Evolutionary conservation across 1,140 invertebrate genomes (phyloP), one percentile per base, ranked within the genome.

Genomic region (Temnothorax nylanderi): DNA sequence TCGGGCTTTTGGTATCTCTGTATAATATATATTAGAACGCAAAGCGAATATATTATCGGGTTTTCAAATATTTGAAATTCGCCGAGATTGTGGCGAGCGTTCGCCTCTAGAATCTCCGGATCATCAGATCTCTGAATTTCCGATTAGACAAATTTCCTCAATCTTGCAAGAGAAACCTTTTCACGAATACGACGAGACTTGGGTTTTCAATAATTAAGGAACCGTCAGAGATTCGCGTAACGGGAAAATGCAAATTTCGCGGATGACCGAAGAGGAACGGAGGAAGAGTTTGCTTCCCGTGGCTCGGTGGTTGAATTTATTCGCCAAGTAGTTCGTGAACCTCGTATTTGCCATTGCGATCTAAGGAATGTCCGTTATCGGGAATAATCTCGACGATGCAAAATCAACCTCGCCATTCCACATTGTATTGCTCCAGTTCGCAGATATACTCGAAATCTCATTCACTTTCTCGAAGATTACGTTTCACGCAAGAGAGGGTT

Each of bases 161-260:
- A 81, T 71, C 49, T 81, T 81, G 54, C 34, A 81, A 26, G 47
- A 54, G 65, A 81, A 71, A 71, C 21, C 78, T 56, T 34, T 11
- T 65, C 76, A 34, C 34, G 65, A 34, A 81, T 81, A 72, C 78
- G 67, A 69, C 47, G 77, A 32, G 49, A 54, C 49, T 56, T 41
- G 65, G 47, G 32, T 56, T 51, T 56, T 72, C 49, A 81, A 81
- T 81, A 81, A 81, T 81, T 71, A 81, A 81, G 65, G 78, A 81
- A 44, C 54, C 37, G 78, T 21, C 44, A 65, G 8, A 56, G n/a
- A 71, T 47, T 81, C 49, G 37, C 21, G 13, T 81, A 56, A 58
- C 47, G 78, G 16, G 65, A 56, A 71, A 54, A 54, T 54, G 34
- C 26, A 44, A 81, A 81, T 81, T 72, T 71, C 49, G 65, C 64